These are phyloP conservation scores for Microtus richardsoni DNA, from an alignment of 2,113 vertebrate genomes.

Conservation along the genomic window DNA sequence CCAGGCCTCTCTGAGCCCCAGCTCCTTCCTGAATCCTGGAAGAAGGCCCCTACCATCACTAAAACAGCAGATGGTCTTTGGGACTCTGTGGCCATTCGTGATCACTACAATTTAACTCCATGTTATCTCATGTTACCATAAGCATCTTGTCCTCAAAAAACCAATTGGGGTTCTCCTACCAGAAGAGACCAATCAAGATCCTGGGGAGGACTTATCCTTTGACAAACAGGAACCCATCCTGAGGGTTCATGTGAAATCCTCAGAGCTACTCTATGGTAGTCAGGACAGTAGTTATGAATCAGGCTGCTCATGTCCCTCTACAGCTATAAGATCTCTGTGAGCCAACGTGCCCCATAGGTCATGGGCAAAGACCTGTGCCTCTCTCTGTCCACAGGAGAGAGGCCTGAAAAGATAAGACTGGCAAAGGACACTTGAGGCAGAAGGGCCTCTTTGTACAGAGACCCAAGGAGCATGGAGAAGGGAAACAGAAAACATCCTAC, in stretches of 20 bases:
- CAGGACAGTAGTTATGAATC: fast-evolving
- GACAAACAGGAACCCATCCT: neutral
- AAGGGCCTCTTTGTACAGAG: neutral
- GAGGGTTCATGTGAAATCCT: neutral
- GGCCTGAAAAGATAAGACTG: neutral
- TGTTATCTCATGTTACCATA: fast-evolving
- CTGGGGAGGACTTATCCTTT: fast-evolving
- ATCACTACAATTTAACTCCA: fast-evolving
- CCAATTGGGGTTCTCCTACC: too few species aligned
- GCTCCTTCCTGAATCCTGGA: too few species aligned
- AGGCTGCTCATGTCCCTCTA: fast-evolving
- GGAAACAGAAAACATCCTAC: neutral
- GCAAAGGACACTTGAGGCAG: neutral
- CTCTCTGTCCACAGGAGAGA: neutral
- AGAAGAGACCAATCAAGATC: neutral
- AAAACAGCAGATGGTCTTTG: neutral
- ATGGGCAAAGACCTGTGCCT: neutral
- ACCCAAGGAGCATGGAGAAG: neutral
- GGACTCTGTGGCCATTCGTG: too few species aligned
- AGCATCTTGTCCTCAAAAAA: neutral
- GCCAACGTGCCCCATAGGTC: fast-evolving
- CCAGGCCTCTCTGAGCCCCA: neutral
- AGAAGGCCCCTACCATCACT: fast-evolving
- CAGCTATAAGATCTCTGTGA: neutral
- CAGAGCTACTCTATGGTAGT: too few species aligned